Conservation (phyloP, 2,888 invertebrate genomes). For the Orchestes rusci region DNA sequence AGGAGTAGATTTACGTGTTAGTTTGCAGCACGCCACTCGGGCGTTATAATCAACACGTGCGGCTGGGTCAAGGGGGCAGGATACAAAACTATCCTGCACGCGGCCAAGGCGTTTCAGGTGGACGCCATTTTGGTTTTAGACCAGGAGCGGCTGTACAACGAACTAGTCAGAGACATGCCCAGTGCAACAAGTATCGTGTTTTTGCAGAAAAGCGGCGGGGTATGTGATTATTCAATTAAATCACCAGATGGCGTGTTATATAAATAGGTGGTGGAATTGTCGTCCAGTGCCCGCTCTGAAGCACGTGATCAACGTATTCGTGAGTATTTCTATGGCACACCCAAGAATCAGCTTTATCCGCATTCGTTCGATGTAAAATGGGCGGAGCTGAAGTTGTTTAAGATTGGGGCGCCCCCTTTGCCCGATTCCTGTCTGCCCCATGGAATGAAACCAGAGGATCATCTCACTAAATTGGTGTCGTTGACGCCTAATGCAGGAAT, state of each 20-base stretch:
- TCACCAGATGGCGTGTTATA: neutral
- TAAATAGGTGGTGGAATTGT: conserved; percentile 76
- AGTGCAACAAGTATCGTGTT: conserved; percentile 78
- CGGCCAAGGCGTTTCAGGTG: conserved; percentile 91
- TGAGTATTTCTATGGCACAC: conserved; percentile 94
- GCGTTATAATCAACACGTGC: conserved; percentile 94
- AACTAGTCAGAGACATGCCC: conserved; percentile 89
- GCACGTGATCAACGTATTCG: conserved; percentile 72
- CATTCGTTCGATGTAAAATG: conserved; percentile 93
- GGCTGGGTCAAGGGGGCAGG: conserved; percentile 95
- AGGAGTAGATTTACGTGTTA: neutral
- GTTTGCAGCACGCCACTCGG: conserved; percentile 68
- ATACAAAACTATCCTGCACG: conserved; percentile 78
- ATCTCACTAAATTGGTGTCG: conserved; percentile 79
- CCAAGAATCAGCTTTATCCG: conserved; percentile 66
- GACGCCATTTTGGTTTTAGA: conserved; percentile 93
- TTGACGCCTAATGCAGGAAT: conserved; percentile 70
- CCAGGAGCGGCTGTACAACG: conserved; percentile 92
- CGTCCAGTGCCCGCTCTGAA: conserved; percentile 63
- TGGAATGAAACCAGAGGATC: conserved; percentile 91
- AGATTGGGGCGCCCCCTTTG: conserved; percentile 88
- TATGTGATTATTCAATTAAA: conserved; percentile 43
- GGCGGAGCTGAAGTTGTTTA: conserved; percentile 81
- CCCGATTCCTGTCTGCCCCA: conserved; percentile 96
- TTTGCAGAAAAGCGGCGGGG: conserved; percentile 83